Percentiles rank a stretch among this genome's conserved stretches.
phyloP scores from a whole-genome alignment of 2,888 invertebrate species.

The Aleiodes leptofemur region DNA sequence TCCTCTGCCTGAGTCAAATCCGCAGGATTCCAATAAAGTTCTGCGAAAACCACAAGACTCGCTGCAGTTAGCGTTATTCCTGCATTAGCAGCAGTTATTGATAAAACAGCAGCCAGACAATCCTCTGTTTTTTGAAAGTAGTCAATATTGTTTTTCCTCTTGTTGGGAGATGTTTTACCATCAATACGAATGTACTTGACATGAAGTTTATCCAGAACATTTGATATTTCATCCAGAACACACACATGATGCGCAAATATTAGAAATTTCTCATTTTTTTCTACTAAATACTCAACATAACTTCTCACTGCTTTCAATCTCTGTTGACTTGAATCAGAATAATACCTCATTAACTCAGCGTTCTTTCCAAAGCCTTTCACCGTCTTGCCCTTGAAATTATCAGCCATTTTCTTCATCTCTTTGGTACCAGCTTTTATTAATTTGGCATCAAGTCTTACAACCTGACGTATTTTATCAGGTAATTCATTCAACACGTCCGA shows the following conservation, averaged over 20 bases:
- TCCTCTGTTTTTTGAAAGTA: constrained; percentile 85
- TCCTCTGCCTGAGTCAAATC: constrained; percentile 96
- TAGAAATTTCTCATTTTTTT: constrained; percentile 86
- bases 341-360: constrained; percentile 86
- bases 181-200: constrained; percentile 84
- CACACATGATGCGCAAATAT: constrained; percentile 94
- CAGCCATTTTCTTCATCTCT: constrained; percentile 78
- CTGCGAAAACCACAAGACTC: constrained; percentile 92
- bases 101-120: constrained; percentile 88
- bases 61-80: constrained; percentile 97
- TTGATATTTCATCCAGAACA: constrained; percentile 87
- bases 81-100: constrained; percentile 92
- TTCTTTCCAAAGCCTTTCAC: constrained; percentile 79
- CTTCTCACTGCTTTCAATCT: constrained; percentile 86
- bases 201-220: constrained; percentile 79
- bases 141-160: constrained; percentile 84
- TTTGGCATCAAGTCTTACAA: constrained; percentile 85
- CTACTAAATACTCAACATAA: constrained; percentile 83
- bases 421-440: constrained; percentile 80
- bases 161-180: constrained; percentile 85
- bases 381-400: constrained; percentile 76
- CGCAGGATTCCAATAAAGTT: constrained; percentile 98
- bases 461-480: constrained; percentile 89
- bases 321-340: constrained; percentile 86
- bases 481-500: constrained; percentile 88